These are phyloP conservation scores for Pempheris klunzingeri DNA, from an alignment of 2,797 vertebrate genomes.

Conservation along the genomic window DNA sequence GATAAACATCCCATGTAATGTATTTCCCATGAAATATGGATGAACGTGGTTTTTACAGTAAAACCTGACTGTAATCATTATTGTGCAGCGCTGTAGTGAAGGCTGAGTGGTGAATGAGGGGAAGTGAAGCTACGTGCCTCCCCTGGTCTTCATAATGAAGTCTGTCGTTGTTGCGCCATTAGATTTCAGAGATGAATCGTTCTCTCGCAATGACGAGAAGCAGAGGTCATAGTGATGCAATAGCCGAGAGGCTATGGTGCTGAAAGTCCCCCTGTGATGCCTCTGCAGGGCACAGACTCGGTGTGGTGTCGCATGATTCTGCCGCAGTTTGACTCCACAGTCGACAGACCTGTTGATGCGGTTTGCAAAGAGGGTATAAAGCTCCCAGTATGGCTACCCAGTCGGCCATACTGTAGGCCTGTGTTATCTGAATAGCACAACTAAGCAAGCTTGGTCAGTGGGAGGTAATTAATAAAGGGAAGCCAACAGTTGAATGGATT, in stretches of 20 bases:
- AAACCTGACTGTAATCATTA: not conserved
- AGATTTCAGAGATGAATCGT: constrained; percentile 8
- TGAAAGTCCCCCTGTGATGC: not conserved
- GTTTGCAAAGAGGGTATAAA: constrained; percentile 28
- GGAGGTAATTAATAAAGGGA: not conserved
- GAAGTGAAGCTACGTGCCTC: constrained; percentile 70
- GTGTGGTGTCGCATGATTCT: constrained; percentile 60
- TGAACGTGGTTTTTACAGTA: accelerated
- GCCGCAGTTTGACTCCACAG: constrained; percentile 68
- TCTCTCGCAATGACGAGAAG: not conserved
- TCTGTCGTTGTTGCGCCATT: constrained; percentile 34
- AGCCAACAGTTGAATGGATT: not conserved
- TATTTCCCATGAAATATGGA: no score
- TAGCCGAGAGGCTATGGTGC: no score
- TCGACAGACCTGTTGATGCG: constrained; percentile 73
- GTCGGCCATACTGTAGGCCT: not conserved
- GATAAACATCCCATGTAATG: no score
- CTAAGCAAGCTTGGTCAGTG: not conserved
- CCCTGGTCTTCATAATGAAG: constrained; percentile 52
- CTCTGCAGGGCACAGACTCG: constrained; percentile 37
- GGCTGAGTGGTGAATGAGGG: not conserved
- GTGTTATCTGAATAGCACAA: not conserved
- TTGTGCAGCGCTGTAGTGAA: not conserved
- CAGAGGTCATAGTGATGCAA: not conserved
- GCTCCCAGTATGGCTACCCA: accelerated